phyloP scores from a whole-genome alignment of 2,888 invertebrate species.

The Hyles lineata region DNA sequence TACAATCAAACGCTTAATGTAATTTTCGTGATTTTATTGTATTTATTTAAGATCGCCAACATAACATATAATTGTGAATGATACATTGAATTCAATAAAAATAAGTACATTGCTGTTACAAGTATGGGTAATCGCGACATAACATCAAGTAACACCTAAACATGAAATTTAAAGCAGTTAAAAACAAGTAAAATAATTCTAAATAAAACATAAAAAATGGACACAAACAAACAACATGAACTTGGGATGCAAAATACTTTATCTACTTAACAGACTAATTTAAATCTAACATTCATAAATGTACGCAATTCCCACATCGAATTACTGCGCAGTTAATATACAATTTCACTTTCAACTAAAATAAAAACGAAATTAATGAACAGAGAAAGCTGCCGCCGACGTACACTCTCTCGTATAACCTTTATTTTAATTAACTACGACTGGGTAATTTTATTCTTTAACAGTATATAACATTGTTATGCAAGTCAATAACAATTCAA shows the following conservation, averaged over 20 bases:
- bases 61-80: too few species aligned
- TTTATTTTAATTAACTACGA: constrained; percentile 8
- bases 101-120: too few species aligned
- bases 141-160: too few species aligned
- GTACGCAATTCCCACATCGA: neutral
- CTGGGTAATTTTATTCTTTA: constrained; percentile 9
- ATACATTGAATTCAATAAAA: too few species aligned
- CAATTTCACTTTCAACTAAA: constrained; percentile 29
- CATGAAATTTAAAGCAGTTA: too few species aligned
- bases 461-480: neutral
- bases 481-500: neutral
- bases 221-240: neutral
- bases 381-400: constrained; percentile 16
- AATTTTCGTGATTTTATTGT: too few species aligned
- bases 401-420: constrained; percentile 22
- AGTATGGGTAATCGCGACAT: too few species aligned
- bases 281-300: neutral
- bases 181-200: too few species aligned
- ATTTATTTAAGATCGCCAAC: too few species aligned
- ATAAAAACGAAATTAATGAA: constrained; percentile 17
- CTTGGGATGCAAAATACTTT: neutral
- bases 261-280: neutral
- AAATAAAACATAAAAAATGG: too few species aligned
- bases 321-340: constrained; percentile 23
- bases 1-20: too few species aligned